phyloP scores from a whole-genome alignment of 2,888 invertebrate species.

The Axea sp. region DNA sequence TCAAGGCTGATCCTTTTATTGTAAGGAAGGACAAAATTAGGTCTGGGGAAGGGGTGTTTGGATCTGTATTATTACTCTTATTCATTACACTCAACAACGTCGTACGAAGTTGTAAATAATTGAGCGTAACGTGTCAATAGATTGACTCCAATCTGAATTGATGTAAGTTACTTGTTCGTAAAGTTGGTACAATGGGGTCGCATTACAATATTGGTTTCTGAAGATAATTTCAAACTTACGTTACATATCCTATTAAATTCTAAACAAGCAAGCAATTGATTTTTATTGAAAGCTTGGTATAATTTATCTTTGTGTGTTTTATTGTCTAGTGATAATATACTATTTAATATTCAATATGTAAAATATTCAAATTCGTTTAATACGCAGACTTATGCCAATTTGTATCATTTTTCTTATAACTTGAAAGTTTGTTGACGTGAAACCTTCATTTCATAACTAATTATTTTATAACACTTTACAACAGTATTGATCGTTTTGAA shows the following conservation, averaged over 20 bases:
- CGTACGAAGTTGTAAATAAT: conserved; percentile 40
- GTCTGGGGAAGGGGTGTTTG: conserved; percentile 36
- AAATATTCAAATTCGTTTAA: too few species aligned
- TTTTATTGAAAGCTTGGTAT: too few species aligned
- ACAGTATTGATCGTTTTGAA: too few species aligned
- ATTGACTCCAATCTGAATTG: conserved; percentile 37
- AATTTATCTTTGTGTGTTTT: too few species aligned
- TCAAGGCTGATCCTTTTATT: conserved; percentile 33
- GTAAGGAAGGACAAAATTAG: conserved; percentile 16
- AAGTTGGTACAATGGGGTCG: conserved; percentile 12
- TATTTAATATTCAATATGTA: too few species aligned
- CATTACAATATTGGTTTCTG: background rate
- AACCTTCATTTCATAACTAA: too few species aligned
- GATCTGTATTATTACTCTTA: conserved; percentile 34
- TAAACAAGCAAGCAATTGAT: conserved; percentile 4
- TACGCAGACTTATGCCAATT: too few species aligned
- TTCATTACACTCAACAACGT: conserved; percentile 40
- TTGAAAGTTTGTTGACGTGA: too few species aligned
- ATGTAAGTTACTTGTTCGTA: conserved; percentile 31
- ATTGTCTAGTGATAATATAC: too few species aligned
- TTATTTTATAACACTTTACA: too few species aligned
- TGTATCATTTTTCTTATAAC: too few species aligned
- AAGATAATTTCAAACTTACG: conserved; percentile 2
- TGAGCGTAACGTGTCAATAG: conserved; percentile 43
- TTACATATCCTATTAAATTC: conserved; percentile 10